Conservation (phyloP, 2,888 invertebrate genomes). For the Quadriops clusia region DNA sequence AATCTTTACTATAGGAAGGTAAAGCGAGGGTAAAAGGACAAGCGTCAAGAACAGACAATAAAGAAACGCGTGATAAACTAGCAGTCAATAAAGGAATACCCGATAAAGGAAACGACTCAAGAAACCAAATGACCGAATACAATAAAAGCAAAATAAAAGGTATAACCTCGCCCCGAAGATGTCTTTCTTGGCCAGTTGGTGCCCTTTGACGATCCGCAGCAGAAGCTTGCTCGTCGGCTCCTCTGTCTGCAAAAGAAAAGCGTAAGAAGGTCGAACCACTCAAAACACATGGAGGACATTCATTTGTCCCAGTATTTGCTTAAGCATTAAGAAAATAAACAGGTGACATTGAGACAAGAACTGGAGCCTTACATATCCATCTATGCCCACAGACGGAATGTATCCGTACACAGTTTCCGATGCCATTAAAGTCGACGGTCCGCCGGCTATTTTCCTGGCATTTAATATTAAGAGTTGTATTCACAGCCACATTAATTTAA, state of each 20-base stretch:
- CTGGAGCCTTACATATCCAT: constrained; percentile 33
- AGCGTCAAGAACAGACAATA: constrained; percentile 2
- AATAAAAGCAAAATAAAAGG: constrained; percentile 7
- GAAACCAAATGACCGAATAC: neutral
- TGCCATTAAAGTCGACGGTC: constrained; percentile 33
- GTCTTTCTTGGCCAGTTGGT: constrained; percentile 93
- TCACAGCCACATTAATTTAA: constrained; percentile 12
- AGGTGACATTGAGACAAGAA: constrained; percentile 14
- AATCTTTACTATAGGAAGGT: no score
- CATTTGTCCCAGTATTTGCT: no score
- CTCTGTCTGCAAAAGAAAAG: constrained; percentile 52
- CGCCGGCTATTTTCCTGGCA: constrained; percentile 10
- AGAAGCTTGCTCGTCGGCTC: constrained; percentile 73
- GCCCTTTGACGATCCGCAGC: constrained; percentile 74
- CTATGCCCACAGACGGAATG: constrained; percentile 32
- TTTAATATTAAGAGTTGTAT: constrained; percentile 12
- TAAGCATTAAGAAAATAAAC: constrained; percentile 5
- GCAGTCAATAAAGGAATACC: no score
- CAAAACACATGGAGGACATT: no score
- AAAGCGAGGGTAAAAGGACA: neutral
- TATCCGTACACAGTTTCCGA: constrained; percentile 35
- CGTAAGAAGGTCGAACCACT: no score
- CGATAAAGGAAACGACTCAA: no score
- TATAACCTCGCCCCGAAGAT: constrained; percentile 92
- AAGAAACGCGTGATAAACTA: no score